Base-by-base conservation (phyloP, 2,797 vertebrate genomes). In the Sarcophilus harrisii region DNA sequence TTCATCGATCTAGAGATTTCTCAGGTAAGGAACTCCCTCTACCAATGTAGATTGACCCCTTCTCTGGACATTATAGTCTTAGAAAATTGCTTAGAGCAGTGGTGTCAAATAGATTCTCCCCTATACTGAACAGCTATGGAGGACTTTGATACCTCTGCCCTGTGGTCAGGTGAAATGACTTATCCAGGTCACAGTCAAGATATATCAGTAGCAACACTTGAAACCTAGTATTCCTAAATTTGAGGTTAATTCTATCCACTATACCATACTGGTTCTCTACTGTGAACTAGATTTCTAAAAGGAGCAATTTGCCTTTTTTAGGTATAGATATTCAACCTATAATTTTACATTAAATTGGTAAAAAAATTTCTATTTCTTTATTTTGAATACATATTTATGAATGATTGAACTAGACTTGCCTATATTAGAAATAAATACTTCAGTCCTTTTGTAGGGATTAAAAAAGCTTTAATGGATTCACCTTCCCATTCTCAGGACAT, bases 301-400 rank as follows among this genome's bases (percentile, higher is more conserved):
- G 94, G 94, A 89, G 38, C 54, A 91, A 54, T 11, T 93, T 8
- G 57, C 14, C 8, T 73, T 81, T 81, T 92, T n/a, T 54, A 54
- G 52, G 52, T 58, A 95, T 95, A 5, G 14, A 4, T 55, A 92
- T 30, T 91, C 54, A 94, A 1, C 24, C 87, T 92, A 0, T 55
- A 29, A 49, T 93, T 96, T 93, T 93, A 94, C 38, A 94, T 90
- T 30, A 91, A 81, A 96, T 91, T 54, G 18, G 13, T 32, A 38
- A 94, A 94, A 95, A 95, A 16, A 16, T 38, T 38, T 73, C 9
- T 9, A 6, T 5, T 73, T 73, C 5, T 32, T 32, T 66, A 66
- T 66, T 66, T 12, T 62, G 12, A 62, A 30, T 30, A 62, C 29
- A 62, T 32, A 73, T 73, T 73, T 38, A 81, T 13, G 5, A 73